phyloP scores from a whole-genome alignment of 2,888 invertebrate species.

The Drosophila antonietae region DNA sequence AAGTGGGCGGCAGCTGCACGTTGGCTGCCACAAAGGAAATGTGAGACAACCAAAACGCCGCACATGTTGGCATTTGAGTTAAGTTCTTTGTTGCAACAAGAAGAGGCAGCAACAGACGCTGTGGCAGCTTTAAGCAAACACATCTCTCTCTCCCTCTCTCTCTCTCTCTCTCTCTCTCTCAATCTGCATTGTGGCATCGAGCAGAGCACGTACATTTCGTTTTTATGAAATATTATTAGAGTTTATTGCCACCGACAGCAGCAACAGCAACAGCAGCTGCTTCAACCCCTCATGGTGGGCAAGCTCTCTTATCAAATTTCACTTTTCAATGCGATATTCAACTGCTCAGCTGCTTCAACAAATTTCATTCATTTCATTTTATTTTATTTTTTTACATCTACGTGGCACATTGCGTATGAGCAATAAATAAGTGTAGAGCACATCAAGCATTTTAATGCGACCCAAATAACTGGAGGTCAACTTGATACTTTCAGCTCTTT shows the following conservation, averaged over 20 bases:
- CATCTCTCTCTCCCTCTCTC: not conserved
- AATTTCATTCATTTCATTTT: not conserved
- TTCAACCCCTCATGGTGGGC: constrained; percentile 7
- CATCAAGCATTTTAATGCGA: constrained; percentile 16
- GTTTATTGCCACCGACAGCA: constrained; percentile 12
- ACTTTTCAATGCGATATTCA: not conserved
- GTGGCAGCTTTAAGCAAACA: constrained; percentile 13
- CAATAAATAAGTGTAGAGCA: constrained; percentile 38
- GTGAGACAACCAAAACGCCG: constrained; percentile 22
- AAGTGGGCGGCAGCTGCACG: constrained; percentile 50
- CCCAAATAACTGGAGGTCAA: constrained; percentile 10
- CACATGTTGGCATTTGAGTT: constrained; percentile 74
- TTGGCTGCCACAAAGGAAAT: constrained; percentile 36
- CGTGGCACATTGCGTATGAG: constrained; percentile 50
- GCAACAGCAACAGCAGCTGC: constrained; percentile 3
- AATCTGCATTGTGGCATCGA: not conserved
- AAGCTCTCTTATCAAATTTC: constrained; percentile 18
- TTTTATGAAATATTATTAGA: constrained; percentile 29
- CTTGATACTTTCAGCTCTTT: not conserved
- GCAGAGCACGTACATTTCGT: constrained; percentile 22
- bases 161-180: too few relatives aligned
- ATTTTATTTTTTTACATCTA: not conserved
- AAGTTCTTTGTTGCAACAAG: constrained; percentile 61
- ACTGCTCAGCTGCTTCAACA: constrained; percentile 5
- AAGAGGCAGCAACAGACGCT: constrained; percentile 6